Percentiles rank a stretch among this genome's conserved stretches.
Conservation (phyloP, 2,797 vertebrate genomes). For the Phataginus tricuspis region DNA sequence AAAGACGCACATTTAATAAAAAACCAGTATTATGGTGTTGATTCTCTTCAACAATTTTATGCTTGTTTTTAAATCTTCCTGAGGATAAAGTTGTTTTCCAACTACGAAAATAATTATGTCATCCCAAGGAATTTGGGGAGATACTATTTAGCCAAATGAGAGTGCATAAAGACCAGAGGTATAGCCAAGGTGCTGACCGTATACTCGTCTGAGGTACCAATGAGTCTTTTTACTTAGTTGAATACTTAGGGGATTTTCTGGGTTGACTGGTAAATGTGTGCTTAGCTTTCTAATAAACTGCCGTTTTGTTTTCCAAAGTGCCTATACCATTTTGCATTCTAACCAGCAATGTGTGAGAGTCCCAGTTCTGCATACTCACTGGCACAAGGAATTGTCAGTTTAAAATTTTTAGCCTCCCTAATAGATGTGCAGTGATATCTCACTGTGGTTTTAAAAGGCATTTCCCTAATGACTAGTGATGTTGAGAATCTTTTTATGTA, state of each 20-base stretch:
- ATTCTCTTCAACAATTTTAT: background rate
- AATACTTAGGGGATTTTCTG: background rate
- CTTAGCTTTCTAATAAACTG: background rate
- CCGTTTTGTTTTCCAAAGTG: background rate
- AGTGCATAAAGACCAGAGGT: background rate
- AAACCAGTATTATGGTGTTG: background rate
- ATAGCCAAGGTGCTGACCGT: background rate
- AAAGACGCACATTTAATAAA: background rate
- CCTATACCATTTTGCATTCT: background rate
- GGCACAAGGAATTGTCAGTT: background rate
- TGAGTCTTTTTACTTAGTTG: background rate
- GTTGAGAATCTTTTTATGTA: background rate
- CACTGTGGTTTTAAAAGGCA: background rate
- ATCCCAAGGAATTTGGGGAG: background rate
- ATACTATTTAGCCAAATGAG: background rate
- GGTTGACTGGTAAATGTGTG: background rate
- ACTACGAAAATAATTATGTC: background rate
- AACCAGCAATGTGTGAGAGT: background rate
- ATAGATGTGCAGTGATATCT: background rate
- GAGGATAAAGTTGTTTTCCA: background rate
- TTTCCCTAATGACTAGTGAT: background rate
- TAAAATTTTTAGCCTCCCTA: background rate
- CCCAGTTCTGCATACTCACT: background rate
- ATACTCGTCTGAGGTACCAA: background rate
- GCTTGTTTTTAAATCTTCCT: conserved; percentile 8